Percentiles rank a stretch among this genome's conserved stretches.
These are phyloP conservation scores for Eulithis prunata DNA, from an alignment of 2,888 invertebrate genomes.

Conservation along the genomic window DNA sequence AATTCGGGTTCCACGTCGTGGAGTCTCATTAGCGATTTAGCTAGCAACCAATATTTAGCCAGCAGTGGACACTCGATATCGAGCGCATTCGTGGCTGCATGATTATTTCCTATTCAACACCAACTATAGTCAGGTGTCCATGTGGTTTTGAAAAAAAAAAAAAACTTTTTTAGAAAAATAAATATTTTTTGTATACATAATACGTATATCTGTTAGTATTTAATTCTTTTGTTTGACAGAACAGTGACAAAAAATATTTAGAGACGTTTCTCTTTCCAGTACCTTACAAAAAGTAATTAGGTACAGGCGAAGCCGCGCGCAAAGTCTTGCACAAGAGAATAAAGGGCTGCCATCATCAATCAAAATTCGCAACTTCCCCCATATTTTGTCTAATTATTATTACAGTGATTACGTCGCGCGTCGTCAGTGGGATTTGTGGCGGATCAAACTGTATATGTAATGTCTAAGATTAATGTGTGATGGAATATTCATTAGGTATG, in stretches of 20 bases:
- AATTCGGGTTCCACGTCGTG: not conserved
- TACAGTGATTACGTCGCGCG: slow-evolving; percentile 18
- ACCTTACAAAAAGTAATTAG: too few relatives aligned
- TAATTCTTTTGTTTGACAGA: too few relatives aligned
- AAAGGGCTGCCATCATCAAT: slow-evolving; percentile 7
- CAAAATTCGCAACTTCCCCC: slow-evolving; percentile 14
- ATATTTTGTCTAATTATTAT: slow-evolving; percentile 25
- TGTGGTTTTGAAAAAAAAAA: not conserved
- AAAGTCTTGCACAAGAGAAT: too few relatives aligned
- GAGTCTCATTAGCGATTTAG: slow-evolving; percentile 9
- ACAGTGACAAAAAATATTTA: too few relatives aligned
- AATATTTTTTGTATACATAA: not conserved
- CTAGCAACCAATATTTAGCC: slow-evolving; percentile 5
- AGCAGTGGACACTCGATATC: slow-evolving; percentile 9
- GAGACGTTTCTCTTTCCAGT: too few relatives aligned
- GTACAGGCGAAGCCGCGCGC: too few relatives aligned
- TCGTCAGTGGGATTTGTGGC: slow-evolving; percentile 18
- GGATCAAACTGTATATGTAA: slow-evolving; percentile 13
- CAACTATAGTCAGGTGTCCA: not conserved
- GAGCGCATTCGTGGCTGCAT: not conserved
- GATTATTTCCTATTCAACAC: slow-evolving; percentile 14
- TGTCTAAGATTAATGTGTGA: slow-evolving; percentile 21
- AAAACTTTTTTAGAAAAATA: not conserved
- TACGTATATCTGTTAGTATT: too few relatives aligned
- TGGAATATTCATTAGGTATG: slow-evolving; percentile 14